Base-by-base conservation (phyloP, 2,113 vertebrate species). In the Antechinus stuartii region DNA sequence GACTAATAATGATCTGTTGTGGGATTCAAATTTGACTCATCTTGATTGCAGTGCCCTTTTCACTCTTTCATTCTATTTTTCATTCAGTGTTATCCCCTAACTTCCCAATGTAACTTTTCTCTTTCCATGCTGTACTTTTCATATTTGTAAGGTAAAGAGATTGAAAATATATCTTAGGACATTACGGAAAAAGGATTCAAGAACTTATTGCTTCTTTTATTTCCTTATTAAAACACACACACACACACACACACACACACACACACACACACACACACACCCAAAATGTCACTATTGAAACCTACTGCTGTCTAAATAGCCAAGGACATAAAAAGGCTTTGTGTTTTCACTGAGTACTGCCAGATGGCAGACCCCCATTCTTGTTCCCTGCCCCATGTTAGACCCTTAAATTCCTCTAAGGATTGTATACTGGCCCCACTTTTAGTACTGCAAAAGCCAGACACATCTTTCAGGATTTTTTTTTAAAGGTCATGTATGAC, bases 281-380 rank as follows among this genome's bases (percentile, higher is more conserved):
- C 3, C 61, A 12, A 49, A 89, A 94, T 27, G 30, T 93, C 89
- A 23, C 47, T 52, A 1, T 47, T 25, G 53, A 89, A 16, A 8
- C 84, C 3, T 91, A 50, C 8, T 92, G 61, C 46, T 52, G 0
- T 56, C 55, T 12, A 0, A 4, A 50, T 90, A 54, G 47, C 49
- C 3, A 90, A 89, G 55, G 93, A 94, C 89, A 93, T 54, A 46
- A 30, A 92, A 95, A 90, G 56, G 95, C 91, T 89, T 61, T 96
- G 93, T 91, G 50, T 16, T 0, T 0, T 54, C 55, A 1, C 12
- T 19, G 93, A 68, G 10, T 23, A 1, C 26, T 9, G 56, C 91
- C 95, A 53, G 91, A 27, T 61, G 93, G 46, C n/a, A 90, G 57
- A n/a, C 0, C 0, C 54, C 2, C 53, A 19, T 8, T 90, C 35